Evolutionary conservation across 2,113 vertebrate species (phyloP).

Genomic region (Chaetorhynchus papuensis): DNA sequence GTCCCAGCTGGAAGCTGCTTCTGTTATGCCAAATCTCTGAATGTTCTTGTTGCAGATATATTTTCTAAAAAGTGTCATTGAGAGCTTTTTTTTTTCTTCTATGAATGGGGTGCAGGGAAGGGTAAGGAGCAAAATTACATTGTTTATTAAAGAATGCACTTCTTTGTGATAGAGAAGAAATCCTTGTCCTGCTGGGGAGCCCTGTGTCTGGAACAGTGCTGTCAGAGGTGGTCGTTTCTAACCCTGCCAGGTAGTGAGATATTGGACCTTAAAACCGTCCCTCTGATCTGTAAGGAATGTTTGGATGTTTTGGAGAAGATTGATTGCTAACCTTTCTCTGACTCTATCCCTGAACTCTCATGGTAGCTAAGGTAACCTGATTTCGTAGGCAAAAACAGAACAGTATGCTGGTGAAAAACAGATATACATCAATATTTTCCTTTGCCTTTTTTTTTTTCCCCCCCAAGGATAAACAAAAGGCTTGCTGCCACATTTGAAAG

Average conservation of each 20-base stretch:
- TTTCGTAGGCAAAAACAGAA: not conserved
- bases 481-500: not conserved
- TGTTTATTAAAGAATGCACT: not conserved
- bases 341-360: not conserved
- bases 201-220: accelerated
- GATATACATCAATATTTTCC: not conserved
- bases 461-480: not conserved
- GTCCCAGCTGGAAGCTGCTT: not conserved
- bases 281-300: not conserved
- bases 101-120: not conserved
- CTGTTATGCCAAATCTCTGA: not conserved
- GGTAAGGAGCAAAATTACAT: not conserved
- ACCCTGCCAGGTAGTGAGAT: not conserved
- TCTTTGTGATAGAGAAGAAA: not conserved
- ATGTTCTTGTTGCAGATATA: not conserved
- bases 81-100: not conserved
- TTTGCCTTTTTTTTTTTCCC: not conserved
- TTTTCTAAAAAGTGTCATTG: not conserved
- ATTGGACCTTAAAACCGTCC: not conserved
- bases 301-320: not conserved
- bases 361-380: not conserved
- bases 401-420: not conserved
- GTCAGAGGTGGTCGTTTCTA: accelerated
- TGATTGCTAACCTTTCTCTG: not conserved
- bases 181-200: not conserved